Conservation (phyloP, 2,113 vertebrate species). For the Plestiodon gilberti region DNA sequence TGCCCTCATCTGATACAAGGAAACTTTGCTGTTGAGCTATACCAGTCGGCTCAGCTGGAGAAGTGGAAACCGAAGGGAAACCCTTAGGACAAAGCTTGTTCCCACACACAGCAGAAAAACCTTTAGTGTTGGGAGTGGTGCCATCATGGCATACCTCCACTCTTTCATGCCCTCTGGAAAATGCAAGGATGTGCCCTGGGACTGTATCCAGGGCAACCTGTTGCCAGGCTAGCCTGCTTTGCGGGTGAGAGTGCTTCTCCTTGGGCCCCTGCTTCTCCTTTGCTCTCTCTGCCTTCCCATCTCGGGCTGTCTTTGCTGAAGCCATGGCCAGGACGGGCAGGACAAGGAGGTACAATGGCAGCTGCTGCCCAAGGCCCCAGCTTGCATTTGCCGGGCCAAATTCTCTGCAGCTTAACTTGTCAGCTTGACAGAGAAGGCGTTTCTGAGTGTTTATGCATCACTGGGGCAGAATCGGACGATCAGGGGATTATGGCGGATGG, state of each 20-base stretch:
- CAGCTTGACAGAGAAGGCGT: slow-evolving; percentile 83
- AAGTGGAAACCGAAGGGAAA: too few relatives aligned
- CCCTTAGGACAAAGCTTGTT: too few relatives aligned
- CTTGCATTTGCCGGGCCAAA: slow-evolving; percentile 76
- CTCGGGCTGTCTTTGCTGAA: background rate
- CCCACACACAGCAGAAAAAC: too few relatives aligned
- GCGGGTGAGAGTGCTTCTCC: background rate
- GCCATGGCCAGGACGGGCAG: background rate
- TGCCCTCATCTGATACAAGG: background rate
- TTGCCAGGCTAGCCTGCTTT: background rate
- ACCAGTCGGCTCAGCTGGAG: background rate
- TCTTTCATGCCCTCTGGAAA: background rate
- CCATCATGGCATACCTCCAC: background rate
- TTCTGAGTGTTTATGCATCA: slow-evolving; percentile 84
- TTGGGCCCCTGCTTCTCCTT: background rate
- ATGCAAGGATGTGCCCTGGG: background rate
- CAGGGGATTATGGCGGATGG: slow-evolving; percentile 85
- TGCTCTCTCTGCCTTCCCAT: too few relatives aligned
- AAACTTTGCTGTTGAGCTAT: background rate
- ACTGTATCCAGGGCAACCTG: background rate
- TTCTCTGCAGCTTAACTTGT: slow-evolving; percentile 87
- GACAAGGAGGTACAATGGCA: slow-evolving; percentile 72
- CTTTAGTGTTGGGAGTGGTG: background rate
- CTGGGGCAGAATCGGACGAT: slow-evolving; percentile 84
- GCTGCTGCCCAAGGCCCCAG: slow-evolving; percentile 79